Evolutionary conservation across 2,113 vertebrate genomes (phyloP).

Genomic region (Nycticebus coucang): DNA sequence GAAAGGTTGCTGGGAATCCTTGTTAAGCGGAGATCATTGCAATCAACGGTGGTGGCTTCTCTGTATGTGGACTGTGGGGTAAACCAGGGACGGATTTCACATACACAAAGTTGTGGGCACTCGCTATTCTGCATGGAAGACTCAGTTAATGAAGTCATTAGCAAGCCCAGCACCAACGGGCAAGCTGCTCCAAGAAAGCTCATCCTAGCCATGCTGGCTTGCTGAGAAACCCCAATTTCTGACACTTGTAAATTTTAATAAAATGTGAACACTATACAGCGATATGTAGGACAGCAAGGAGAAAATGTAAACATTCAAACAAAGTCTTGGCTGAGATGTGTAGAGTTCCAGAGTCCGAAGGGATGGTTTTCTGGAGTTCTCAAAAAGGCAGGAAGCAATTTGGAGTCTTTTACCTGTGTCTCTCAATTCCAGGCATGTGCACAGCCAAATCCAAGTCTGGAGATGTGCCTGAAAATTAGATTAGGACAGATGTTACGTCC

Average conservation of each 20-base stretch:
- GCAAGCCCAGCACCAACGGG: slow-evolving; percentile 86
- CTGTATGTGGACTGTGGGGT: slow-evolving; percentile 98
- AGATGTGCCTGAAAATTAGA: slow-evolving; percentile 85
- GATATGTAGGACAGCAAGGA: neutral
- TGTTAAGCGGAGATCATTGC: slow-evolving; percentile 97
- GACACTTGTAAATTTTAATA: neutral
- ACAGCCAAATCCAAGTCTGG: slow-evolving; percentile 57
- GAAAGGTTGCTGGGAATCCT: slow-evolving; percentile 96
- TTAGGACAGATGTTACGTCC: slow-evolving; percentile 74
- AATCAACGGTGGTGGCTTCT: slow-evolving; percentile 97
- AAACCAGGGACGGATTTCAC: slow-evolving; percentile 98
- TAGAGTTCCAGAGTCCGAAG: slow-evolving; percentile 68
- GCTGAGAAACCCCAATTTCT: neutral
- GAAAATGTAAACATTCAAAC: slow-evolving; percentile 63
- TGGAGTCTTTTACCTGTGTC: slow-evolving; percentile 67
- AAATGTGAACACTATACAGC: neutral
- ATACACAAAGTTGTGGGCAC: slow-evolving; percentile 97
- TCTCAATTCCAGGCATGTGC: slow-evolving; percentile 56
- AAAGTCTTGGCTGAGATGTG: slow-evolving; percentile 61
- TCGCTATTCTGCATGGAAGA: slow-evolving; percentile 89
- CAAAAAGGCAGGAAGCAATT: slow-evolving; percentile 58
- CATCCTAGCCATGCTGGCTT: slow-evolving; percentile 89
- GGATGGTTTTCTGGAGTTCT: slow-evolving; percentile 56
- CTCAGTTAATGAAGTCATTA: slow-evolving; percentile 85
- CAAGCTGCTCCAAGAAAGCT: slow-evolving; percentile 80